Percentiles rank a stretch among this genome's conserved stretches.
Evolutionary conservation across 2,797 vertebrate species (phyloP).

Genomic region (Setipinna tenuifilis): DNA sequence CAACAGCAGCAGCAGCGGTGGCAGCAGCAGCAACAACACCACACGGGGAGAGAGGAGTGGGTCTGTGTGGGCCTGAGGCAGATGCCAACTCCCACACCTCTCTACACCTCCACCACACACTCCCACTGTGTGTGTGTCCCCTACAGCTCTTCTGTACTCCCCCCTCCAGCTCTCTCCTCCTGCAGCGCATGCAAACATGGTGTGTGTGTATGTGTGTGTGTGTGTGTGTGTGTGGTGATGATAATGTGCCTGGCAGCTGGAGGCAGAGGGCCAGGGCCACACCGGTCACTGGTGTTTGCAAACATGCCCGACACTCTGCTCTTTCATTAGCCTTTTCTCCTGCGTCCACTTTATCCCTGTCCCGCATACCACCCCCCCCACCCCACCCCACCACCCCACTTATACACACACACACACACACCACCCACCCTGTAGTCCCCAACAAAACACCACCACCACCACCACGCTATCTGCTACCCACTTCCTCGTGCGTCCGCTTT

Average conservation of each 20-base stretch:
- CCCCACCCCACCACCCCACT: no score
- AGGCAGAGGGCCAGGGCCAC: constrained; percentile 44
- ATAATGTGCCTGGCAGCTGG: no score
- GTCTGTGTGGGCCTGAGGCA: constrained; percentile 36
- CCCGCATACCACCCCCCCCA: neutral
- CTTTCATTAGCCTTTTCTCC: constrained; percentile 65
- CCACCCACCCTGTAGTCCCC: no score
- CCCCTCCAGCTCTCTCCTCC: no score
- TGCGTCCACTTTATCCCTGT: neutral
- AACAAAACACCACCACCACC: no score
- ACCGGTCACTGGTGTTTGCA: constrained; percentile 39
- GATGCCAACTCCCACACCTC: constrained; percentile 17
- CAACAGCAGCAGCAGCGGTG: neutral
- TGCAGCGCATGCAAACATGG: no score
- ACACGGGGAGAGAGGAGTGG: neutral
- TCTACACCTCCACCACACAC: neutral
- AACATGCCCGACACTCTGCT: constrained; percentile 47
- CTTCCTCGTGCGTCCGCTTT: no score
- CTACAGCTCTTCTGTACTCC: no score
- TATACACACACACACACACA: neutral
- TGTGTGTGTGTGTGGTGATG: no score
- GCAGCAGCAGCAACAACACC: neutral
- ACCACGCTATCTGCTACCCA: no score
- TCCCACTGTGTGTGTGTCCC: no score
- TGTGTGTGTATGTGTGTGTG: no score